phyloP scores from a whole-genome alignment of 2,113 vertebrate species.

The Zosterops pallidus region DNA sequence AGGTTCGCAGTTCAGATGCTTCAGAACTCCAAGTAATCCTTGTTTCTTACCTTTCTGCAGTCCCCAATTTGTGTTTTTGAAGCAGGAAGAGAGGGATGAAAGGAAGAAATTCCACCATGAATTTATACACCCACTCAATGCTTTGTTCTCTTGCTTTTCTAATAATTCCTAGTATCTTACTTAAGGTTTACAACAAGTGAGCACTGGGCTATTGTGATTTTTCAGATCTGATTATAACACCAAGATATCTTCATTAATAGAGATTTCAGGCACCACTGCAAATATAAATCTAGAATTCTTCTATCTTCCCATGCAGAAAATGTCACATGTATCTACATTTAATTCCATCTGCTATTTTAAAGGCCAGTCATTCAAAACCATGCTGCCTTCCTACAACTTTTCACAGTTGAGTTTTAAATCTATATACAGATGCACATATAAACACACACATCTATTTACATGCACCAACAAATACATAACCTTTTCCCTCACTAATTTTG shows the following conservation, averaged over 20 bases:
- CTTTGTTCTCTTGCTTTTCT: background rate
- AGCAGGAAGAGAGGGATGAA: background rate
- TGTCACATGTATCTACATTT: background rate
- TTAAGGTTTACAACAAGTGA: background rate
- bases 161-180: background rate
- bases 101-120: background rate
- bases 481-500: background rate
- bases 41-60: background rate
- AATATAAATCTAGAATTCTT: background rate
- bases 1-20: background rate
- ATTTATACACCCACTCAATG: background rate
- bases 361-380: background rate
- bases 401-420: background rate
- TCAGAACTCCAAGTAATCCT: background rate
- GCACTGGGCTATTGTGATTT: background rate
- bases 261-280: background rate
- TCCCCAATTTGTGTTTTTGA: background rate
- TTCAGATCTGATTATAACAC: background rate
- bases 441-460: background rate
- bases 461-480: background rate
- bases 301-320: background rate
- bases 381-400: background rate
- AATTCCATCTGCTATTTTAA: background rate
- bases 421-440: background rate
- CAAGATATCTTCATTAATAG: background rate